Evolutionary conservation across 1,140 invertebrate genomes (phyloP).

Genomic region (Dufourea novaeangliae): DNA sequence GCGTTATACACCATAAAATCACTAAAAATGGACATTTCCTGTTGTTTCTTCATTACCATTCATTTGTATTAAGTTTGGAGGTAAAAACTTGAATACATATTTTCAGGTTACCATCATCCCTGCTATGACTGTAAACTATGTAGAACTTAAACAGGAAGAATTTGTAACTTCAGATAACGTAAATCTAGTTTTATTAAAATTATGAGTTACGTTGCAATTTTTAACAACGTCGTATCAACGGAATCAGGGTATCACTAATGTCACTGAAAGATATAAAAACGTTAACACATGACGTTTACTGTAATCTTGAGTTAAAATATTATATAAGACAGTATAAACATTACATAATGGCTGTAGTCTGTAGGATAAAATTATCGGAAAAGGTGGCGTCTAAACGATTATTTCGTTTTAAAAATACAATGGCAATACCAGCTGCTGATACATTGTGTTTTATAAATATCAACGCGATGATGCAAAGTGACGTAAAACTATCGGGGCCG

Average conservation of each 20-base stretch:
- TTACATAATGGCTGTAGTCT: no score
- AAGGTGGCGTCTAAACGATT: no score
- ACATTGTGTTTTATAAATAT: neutral
- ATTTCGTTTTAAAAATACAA: neutral
- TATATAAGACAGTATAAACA: neutral
- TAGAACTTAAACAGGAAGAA: neutral
- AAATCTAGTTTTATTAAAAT: neutral
- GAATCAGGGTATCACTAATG: neutral
- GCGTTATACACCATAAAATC: no score
- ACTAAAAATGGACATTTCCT: no score
- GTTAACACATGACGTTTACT: neutral
- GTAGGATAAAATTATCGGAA: neutral
- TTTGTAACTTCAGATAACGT: neutral
- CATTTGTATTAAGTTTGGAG: no score
- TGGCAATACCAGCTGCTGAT: neutral
- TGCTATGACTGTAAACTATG: no score
- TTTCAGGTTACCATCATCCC: no score
- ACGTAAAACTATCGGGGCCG: constrained; percentile 4
- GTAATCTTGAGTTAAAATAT: neutral
- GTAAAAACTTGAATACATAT: no score
- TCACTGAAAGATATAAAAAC: neutral
- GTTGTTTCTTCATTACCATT: no score
- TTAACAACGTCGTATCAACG: neutral
- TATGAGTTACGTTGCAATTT: neutral
- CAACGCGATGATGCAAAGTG: neutral